These are phyloP conservation scores for Eilema caniola DNA, from an alignment of 2,888 invertebrate genomes.

Conservation along the genomic window DNA sequence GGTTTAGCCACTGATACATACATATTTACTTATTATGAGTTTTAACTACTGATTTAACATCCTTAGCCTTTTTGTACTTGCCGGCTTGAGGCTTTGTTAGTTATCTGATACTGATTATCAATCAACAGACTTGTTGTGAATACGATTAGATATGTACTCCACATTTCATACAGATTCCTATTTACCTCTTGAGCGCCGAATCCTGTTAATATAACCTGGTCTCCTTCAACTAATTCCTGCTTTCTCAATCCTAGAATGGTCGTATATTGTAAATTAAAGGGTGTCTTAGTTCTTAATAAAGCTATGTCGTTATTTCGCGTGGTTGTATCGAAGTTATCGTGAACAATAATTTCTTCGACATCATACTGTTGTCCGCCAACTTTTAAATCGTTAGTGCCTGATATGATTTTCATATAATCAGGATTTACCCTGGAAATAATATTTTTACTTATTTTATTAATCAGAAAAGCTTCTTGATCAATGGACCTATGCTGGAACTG, in stretches of 20 bases:
- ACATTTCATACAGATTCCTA: not conserved
- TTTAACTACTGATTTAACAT: slow-evolving; percentile 1
- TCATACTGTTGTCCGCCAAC: slow-evolving; percentile 61
- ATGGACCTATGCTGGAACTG: no score
- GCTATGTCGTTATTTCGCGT: slow-evolving; percentile 73
- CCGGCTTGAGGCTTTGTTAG: not conserved
- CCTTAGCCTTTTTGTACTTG: not conserved
- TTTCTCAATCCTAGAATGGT: slow-evolving; percentile 57
- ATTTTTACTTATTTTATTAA: not conserved
- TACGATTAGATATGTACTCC: not conserved
- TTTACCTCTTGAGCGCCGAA: slow-evolving; percentile 74
- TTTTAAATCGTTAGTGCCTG: slow-evolving; percentile 74
- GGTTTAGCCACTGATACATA: no score
- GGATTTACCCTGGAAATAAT: slow-evolving; percentile 68
- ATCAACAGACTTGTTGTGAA: not conserved
- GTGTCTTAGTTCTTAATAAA: slow-evolving; percentile 62
- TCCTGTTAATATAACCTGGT: slow-evolving; percentile 68
- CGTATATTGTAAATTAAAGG: slow-evolving; percentile 62
- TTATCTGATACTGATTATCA: not conserved
- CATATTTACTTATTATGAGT: not conserved
- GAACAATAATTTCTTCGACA: slow-evolving; percentile 60
- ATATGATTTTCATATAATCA: slow-evolving; percentile 66
- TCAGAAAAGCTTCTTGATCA: not conserved
- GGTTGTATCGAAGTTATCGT: slow-evolving; percentile 62
- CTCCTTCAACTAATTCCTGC: slow-evolving; percentile 63